Base-by-base conservation (phyloP, 2,888 invertebrate genomes). In the Thysanoteuthis rhombus region DNA sequence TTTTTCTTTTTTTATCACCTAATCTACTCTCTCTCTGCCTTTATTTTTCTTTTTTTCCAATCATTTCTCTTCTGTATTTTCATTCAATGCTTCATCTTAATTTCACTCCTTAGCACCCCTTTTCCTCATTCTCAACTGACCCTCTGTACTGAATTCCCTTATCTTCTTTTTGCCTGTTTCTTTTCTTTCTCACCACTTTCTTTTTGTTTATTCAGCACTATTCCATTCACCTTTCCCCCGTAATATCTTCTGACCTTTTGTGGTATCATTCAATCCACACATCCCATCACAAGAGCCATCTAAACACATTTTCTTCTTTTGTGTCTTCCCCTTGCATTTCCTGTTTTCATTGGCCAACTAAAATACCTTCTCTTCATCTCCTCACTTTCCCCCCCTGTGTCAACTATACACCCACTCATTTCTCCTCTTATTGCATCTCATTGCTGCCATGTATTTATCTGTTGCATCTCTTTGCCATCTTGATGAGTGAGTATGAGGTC, bases 381-480 rank as follows among this genome's bases (percentile, higher is more conserved):
- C n/a, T 75, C 75, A 75, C 75, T n/a, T 32, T 2, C 75, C 16
- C n/a, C 75, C 75, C n/a, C 75, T 12, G 75, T 75, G 75, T 36
- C 75, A 75, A 16, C n/a, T 16, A n/a, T n/a, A 75, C 75, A 75
- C 75, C n/a, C 75, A 75, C 75, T 36, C 75, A 75, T 75, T 75
- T 12, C 75, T 75, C 75, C n/a, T 75, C n/a, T 75, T 75, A 75
- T 75, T 75, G 75, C 22, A 75, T 75, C 75, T n/a, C n/a, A n/a
- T 75, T n/a, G 75, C n/a, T 75, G 75, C 75, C n/a, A 75, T 75
- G 75, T n/a, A 75, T n/a, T 75, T 75, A 75, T 75, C 75, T 75
- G 75, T 75, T 75, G 75, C n/a, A 75, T 75, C 75, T 75, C 75
- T 75, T 75, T 75, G 36, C 75, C 8, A n/a, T 75, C n/a, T 75